Base-by-base conservation (phyloP, 2,888 invertebrate species). In the Dryococelus australis region DNA sequence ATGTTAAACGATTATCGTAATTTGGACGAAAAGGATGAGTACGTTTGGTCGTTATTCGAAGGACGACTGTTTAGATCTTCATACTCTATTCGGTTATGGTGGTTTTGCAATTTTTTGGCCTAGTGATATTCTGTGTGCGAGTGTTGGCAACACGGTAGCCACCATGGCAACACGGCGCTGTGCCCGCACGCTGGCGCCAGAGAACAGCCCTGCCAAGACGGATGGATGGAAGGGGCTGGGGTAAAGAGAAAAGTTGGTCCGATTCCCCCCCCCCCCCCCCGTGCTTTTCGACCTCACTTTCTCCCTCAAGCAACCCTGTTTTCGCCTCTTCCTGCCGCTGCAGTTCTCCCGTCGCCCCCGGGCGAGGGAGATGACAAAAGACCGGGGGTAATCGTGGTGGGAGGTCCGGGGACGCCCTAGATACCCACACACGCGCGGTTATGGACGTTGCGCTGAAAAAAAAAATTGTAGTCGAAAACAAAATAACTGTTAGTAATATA, bases 311-410 rank as follows among this genome's bases (percentile, higher is more conserved):
- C 84, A 0, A 13, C 43, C 26, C 84, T 12, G 43, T 24, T 43
- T 20, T n/a, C 51, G 13, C 85, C 0, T 13, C 51, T 16, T 16
- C 85, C 85, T 47, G 35, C 51, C 26, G 0, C 51, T 8, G 51
- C 26, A 43, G 6, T 5, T 43, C 24, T 24, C 13, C 43, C 12
- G 35, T 43, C 84, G 26, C 84, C 13, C 6, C 35, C n/a, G n/a
- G n/a, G 43, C 84, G 28, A 84, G 13, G 20, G n/a, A n/a, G 65
- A 65, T 65, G 65, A 65, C 65, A 65, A 65, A 65, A n/a, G 65
- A 65, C 24, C 24, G 65, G 0, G 0, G 65, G 65, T n/a, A 65
- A 65, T 65, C 65, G 65, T n/a, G 65, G 16, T 20, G 65, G 65
- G 65, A 8, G 65, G 65, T n/a, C 47, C 65, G 65, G 8, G 16